A percentile compares a stretch with the other conserved stretches of the same genome.
These are phyloP conservation scores for Biston betularia DNA, from an alignment of 2,888 invertebrate genomes.

Conservation along the genomic window DNA sequence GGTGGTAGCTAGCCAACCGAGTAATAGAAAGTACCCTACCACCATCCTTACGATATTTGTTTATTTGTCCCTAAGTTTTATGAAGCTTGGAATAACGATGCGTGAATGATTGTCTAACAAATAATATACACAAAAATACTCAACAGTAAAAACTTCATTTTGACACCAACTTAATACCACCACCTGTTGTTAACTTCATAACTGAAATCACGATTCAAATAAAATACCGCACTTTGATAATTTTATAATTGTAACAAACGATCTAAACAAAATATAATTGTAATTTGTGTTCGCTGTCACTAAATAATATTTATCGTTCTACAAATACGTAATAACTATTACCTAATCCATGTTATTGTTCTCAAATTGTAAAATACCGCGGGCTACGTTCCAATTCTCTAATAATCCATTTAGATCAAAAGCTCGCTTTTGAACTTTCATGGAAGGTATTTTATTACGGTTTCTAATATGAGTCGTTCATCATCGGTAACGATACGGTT, in stretches of 20 bases:
- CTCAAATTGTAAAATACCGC: constrained; percentile 43
- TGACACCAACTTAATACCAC: background rate
- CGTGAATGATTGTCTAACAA: too few relatives aligned
- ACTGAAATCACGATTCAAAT: constrained; percentile 12
- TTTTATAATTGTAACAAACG: constrained; percentile 27
- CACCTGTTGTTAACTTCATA: background rate
- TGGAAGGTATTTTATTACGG: constrained; percentile 34
- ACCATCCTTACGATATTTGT: too few relatives aligned
- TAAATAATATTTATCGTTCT: constrained; percentile 39
- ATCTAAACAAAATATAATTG: constrained; percentile 26
- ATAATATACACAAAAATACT: too few relatives aligned
- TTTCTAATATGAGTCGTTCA: constrained; percentile 39
- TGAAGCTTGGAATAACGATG: too few relatives aligned
- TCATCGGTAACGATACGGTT: constrained; percentile 39
- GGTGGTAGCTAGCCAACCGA: too few relatives aligned
- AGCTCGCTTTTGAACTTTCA: constrained; percentile 43
- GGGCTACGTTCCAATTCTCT: constrained; percentile 34
- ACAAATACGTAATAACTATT: constrained; percentile 9
- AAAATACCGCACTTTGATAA: constrained; percentile 11
- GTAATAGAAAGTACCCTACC: too few relatives aligned
- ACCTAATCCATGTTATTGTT: constrained; percentile 15
- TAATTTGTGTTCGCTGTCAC: constrained; percentile 40
- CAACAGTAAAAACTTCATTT: too few relatives aligned
- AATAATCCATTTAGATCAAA: constrained; percentile 28
- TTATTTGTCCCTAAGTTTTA: too few relatives aligned